These are phyloP conservation scores for Drosophila falleni DNA, from an alignment of 2,888 invertebrate species.

Conservation along the genomic window DNA sequence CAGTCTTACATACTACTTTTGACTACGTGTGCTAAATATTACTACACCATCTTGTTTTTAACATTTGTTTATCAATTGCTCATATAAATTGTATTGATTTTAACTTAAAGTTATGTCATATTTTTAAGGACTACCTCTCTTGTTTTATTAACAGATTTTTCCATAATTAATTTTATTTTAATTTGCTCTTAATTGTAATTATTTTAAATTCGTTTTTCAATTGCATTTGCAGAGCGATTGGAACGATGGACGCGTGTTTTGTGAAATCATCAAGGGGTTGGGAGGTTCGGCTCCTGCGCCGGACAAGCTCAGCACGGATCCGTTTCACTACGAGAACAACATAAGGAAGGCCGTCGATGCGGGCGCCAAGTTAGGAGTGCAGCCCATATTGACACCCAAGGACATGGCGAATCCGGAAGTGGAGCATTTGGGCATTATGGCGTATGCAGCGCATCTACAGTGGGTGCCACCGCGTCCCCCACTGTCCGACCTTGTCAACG, in stretches of 20 bases:
- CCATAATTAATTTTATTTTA: no score
- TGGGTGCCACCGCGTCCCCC: slow-evolving; percentile 95
- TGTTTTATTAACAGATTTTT: no score
- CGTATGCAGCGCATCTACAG: slow-evolving; percentile 96
- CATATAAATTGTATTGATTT: no score
- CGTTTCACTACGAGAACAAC: slow-evolving; percentile 93
- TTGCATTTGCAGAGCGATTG: slow-evolving; percentile 92
- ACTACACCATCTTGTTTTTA: no score
- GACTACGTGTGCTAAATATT: no score
- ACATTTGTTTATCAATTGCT: no score
- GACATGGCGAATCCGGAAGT: slow-evolving; percentile 98
- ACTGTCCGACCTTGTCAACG: slow-evolving; percentile 92
- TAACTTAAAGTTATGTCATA: no score
- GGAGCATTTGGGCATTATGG: slow-evolving; percentile 99
- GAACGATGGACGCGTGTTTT: slow-evolving; percentile 97
- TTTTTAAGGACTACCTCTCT: no score
- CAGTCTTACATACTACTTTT: no score
- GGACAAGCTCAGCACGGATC: slow-evolving; percentile 91
- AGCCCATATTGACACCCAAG: slow-evolving; percentile 95
- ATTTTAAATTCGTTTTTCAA: no score
- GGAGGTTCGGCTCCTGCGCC: slow-evolving; percentile 95
- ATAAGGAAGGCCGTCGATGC: slow-evolving; percentile 92
- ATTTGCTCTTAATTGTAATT: no score
- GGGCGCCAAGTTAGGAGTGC: slow-evolving; percentile 91
- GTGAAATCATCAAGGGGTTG: slow-evolving; percentile 94